Conservation (phyloP, 2,888 invertebrate species). For the Drosophila anceps region DNA sequence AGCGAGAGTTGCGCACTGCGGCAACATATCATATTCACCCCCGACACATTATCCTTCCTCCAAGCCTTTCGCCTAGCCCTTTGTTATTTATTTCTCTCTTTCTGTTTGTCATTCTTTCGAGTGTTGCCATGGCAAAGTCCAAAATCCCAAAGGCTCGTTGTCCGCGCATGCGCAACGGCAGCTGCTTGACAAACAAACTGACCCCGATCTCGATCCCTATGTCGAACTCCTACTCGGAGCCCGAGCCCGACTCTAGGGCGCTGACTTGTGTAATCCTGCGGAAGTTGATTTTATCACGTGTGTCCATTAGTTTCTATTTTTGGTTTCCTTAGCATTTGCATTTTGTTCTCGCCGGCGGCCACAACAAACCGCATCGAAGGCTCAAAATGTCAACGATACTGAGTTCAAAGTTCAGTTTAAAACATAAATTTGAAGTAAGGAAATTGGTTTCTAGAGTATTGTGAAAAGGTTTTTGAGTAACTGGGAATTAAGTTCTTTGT, state of each 20-base stretch:
- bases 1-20: constrained; percentile 34
- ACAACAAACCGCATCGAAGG: constrained; percentile 31
- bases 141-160: constrained; percentile 66
- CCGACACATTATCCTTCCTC: constrained; percentile 52
- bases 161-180: constrained; percentile 77
- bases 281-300: constrained; percentile 76
- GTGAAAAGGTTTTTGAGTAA: background rate
- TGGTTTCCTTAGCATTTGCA: constrained; percentile 37
- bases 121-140: constrained; percentile 45
- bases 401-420: constrained; percentile 38
- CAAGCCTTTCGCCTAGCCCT: constrained; percentile 19
- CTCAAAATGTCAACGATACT: constrained; percentile 6
- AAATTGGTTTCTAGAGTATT: background rate
- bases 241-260: constrained; percentile 29
- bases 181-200: constrained; percentile 40
- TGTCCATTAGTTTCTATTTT: constrained; percentile 70
- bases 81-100: background rate
- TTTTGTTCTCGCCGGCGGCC: constrained; percentile 15
- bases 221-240: constrained; percentile 13
- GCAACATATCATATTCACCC: constrained; percentile 34
- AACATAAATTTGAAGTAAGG: background rate
- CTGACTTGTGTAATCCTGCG: constrained; percentile 72
- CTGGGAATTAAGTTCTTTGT: background rate
- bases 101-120: constrained; percentile 10
- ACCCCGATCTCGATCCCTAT: constrained; percentile 3